Base-by-base conservation (phyloP, 2,797 vertebrate genomes). In the Rousettus madagascariensis region DNA sequence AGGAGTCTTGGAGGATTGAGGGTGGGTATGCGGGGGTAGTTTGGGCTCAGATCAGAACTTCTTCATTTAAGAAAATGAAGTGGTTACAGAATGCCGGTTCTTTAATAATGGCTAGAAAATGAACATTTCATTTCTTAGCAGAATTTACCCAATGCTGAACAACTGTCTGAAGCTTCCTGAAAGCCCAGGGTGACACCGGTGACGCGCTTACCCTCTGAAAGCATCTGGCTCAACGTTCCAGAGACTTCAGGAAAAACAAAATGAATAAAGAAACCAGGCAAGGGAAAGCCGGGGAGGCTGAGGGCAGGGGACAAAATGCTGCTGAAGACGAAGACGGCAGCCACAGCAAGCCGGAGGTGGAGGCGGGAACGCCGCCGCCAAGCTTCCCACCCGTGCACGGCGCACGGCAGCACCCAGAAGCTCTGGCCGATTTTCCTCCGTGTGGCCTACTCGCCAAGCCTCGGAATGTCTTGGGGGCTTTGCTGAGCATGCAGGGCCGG, bases 361-460 rank as follows among this genome's bases (percentile, higher is more conserved):
- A 5, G 49, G 3, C 2, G 30, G 61, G 63, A 33, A 22, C 24
- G 53, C 8, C 0, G 55, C 36, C 49, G 41, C 30, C 24, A 28
- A 2, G 19, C 28, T 46, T 55, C 57, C 66, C 30, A 16, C 2
- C 0, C 0, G 30, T 2, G 5, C 46, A 13, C 13, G 12, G 13
- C 2, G 3, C 46, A 3, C 13, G 3, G 11, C 3, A 41, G 49
- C 4, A 8, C 74, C 63, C 57, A 9, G 22, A 71, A 69, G 57
- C 33, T 28, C 22, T 12, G 9, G 66, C 59, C 30, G 46, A 0
- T 20, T 5, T 26, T 43, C 57, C 79, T 57, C 55, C 55, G 17
- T 24, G 16, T 11, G n/a, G 38, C 53, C 46, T 43, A 8, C 17
- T 10, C 10, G 10, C 26, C 49, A 8, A 0, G 6, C 17, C 78